phyloP scores from a whole-genome alignment of 2,113 vertebrate genomes.

The Orycteropus afer region DNA sequence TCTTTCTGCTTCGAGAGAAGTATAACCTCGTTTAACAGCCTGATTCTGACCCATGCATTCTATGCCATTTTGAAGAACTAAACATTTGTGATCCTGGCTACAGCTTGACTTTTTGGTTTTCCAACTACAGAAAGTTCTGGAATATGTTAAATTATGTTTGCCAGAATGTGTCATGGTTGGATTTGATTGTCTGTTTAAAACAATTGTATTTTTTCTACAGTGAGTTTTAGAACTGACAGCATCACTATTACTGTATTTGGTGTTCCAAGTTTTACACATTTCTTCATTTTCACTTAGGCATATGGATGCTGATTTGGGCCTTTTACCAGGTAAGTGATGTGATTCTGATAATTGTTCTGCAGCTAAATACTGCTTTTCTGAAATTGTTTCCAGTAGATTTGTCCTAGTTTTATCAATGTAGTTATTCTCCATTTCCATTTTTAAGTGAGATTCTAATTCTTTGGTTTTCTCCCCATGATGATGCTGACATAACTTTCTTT shows the following conservation, averaged over 20 bases:
- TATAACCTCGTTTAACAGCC: constrained; percentile 85
- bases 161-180: constrained; percentile 53
- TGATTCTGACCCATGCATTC: constrained; percentile 73
- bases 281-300: constrained; percentile 61
- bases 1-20: constrained; percentile 80
- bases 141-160: constrained; percentile 70
- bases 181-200: constrained; percentile 69
- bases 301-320: background rate
- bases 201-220: constrained; percentile 57
- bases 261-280: constrained; percentile 44
- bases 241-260: background rate
- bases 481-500: constrained; percentile 82
- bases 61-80: constrained; percentile 61
- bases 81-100: constrained; percentile 72
- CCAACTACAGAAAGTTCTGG: constrained; percentile 77
- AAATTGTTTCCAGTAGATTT: constrained; percentile 52
- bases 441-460: constrained; percentile 55
- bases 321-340: constrained; percentile 55
- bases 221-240: constrained; percentile 30
- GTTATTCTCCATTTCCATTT: constrained; percentile 55
- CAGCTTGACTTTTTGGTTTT: constrained; percentile 63
- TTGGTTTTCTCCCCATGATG: constrained; percentile 62
- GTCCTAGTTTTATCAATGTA: constrained; percentile 57
- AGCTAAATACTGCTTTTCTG: constrained; percentile 65
- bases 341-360: constrained; percentile 54